Evolutionary conservation across 2,888 invertebrate genomes (phyloP), one percentile per base, ranked within the genome.

Genomic region (Lithophane ornitopus): DNA sequence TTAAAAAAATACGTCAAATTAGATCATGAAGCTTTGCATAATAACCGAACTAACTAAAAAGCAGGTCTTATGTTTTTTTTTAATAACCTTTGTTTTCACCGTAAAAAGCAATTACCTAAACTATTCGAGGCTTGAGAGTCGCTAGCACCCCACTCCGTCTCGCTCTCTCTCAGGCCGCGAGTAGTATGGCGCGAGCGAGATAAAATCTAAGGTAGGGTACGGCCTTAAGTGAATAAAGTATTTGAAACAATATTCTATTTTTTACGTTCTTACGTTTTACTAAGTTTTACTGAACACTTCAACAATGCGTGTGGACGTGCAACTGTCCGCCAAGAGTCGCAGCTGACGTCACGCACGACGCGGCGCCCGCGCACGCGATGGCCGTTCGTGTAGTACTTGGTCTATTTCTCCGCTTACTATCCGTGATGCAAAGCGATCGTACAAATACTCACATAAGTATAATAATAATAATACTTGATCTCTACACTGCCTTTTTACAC

Each of bases 401-500:
- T 6, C 56, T 28, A 54, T 26, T 39, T n/a, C 66, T 22, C 44
- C 56, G 26, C 44, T 34, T 34, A 34, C 46, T 28, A 22, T 41
- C 39, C 65, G 34, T 12, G 59, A 9, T 49, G 61, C 58, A 44
- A 22, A 41, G 1, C 41, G 14, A 34, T 70, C 80, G 84, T 85
- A 83, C 87, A 75, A 87, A 87, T 86, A 87, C 86, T 87, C 82
- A 76, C 39, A 34, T 34, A 34, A n/a, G n/a, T 22, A 34, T 61
- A n/a, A 61, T 59, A 59, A 19, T 66, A 58, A 44, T 22, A 22
- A n/a, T 11, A 65, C 70, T 65, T 76, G 82, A 85, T 86, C 87
- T 85, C 85, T 75, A 26, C 78, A 83, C 85, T 81, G 88, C 86
- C 86, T 83, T 82, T 63, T 78, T 70, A 70, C 75, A 78, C 70